Conservation (phyloP, 2,113 vertebrate species). For the Heterotis niloticus region DNA sequence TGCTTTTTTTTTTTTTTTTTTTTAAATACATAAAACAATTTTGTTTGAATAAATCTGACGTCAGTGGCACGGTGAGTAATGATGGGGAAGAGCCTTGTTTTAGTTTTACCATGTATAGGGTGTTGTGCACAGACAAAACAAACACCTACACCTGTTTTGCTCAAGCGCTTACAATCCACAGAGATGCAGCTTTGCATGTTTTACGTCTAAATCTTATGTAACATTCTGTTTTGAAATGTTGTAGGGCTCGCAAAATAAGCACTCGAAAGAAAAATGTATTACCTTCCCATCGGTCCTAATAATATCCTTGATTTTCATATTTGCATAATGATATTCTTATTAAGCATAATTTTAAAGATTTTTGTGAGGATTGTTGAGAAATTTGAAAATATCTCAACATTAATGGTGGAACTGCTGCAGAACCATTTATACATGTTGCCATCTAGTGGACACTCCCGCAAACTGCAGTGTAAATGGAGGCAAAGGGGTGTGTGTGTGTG, state of each 20-base stretch:
- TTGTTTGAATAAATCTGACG: not conserved
- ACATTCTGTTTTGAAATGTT: too few species aligned
- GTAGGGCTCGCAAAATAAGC: too few species aligned
- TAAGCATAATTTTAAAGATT: not conserved
- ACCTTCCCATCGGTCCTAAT: too few species aligned
- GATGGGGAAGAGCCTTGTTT: not conserved
- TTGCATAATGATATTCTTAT: not conserved
- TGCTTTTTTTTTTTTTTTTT: too few species aligned
- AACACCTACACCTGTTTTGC: not conserved
- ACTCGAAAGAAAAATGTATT: too few species aligned
- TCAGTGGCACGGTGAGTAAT: not conserved
- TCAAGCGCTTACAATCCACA: not conserved
- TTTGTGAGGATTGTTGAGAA: not conserved
- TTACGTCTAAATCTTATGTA: not conserved
- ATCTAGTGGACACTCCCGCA: slow-evolving; percentile 48
- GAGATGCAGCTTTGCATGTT: not conserved
- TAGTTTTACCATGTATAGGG: too few species aligned
- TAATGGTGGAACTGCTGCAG: slow-evolving; percentile 1
- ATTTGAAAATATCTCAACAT: not conserved
- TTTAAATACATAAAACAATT: slow-evolving; percentile 1
- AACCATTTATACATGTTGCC: slow-evolving; percentile 50
- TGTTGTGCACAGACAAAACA: too few species aligned
- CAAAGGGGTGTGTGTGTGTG: not conserved
- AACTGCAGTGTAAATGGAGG: slow-evolving; percentile 23
- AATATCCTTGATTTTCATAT: too few species aligned